Evolutionary conservation across 2,888 invertebrate species (phyloP).

Genomic region (Atethmia centrago): DNA sequence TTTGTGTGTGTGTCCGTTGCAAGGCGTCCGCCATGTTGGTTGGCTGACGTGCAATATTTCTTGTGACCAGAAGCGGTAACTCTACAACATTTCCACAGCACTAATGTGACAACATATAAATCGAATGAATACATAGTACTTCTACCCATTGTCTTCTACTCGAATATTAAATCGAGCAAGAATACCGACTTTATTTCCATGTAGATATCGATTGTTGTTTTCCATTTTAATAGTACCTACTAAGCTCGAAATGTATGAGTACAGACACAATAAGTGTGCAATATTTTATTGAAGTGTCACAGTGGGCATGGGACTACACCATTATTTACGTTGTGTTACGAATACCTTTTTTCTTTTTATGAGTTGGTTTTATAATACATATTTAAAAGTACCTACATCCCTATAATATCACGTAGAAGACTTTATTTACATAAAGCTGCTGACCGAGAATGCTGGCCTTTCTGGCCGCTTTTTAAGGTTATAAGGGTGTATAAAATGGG

Average conservation of each 20-base stretch:
- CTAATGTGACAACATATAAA: conserved; percentile 67
- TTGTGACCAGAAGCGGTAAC: conserved; percentile 64
- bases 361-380: conserved; percentile 17
- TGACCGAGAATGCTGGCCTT: neutral
- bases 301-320: conserved; percentile 21
- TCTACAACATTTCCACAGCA: conserved; percentile 61
- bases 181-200: conserved; percentile 50
- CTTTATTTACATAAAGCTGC: neutral
- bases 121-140: conserved; percentile 66
- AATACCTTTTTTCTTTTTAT: conserved; percentile 24
- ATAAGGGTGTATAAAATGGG: too few species aligned
- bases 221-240: conserved; percentile 40
- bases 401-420: neutral
- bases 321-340: conserved; percentile 42
- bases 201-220: conserved; percentile 52
- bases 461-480: too few species aligned
- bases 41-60: conserved; percentile 69
- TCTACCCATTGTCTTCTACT: conserved; percentile 72
- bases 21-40: conserved; percentile 57
- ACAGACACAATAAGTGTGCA: conserved; percentile 31
- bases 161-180: conserved; percentile 55
- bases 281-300: conserved; percentile 48
- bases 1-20: conserved; percentile 54
- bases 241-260: conserved; percentile 36
- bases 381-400: neutral